Conservation (phyloP, 2,888 invertebrate genomes). For the Ptychoptera contaminata region DNA sequence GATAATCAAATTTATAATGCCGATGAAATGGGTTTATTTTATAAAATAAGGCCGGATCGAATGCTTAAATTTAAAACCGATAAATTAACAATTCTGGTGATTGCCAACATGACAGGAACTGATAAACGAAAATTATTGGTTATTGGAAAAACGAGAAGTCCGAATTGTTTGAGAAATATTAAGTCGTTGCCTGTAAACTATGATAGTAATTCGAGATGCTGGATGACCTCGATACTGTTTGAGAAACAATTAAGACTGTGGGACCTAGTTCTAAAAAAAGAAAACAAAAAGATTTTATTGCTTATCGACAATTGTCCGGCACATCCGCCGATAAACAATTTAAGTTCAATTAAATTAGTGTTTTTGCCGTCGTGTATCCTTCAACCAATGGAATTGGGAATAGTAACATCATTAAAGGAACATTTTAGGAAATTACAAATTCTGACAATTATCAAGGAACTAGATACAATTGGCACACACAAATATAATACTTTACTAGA, state of each 20-base stretch:
- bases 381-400: too few species aligned
- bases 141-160: constrained; percentile 20
- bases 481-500: too few species aligned
- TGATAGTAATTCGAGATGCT: constrained; percentile 18
- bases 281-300: too few species aligned
- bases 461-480: too few species aligned
- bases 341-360: too few species aligned
- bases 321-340: too few species aligned
- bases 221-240: constrained; percentile 19
- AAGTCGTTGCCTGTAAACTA: constrained; percentile 14
- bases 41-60: constrained; percentile 16
- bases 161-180: constrained; percentile 16
- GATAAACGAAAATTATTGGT: constrained; percentile 19
- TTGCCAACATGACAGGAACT: constrained; percentile 19
- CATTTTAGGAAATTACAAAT: too few species aligned
- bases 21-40: constrained; percentile 17
- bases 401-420: too few species aligned
- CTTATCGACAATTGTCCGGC: too few species aligned
- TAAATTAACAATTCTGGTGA: constrained; percentile 18
- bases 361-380: too few species aligned
- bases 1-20: constrained; percentile 17
- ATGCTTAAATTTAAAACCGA: constrained; percentile 16
- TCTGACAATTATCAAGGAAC: too few species aligned
- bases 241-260: background rate
- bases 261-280: too few species aligned